These are phyloP conservation scores for Drosophila mayaguana DNA, from an alignment of 2,888 invertebrate genomes.

Conservation along the genomic window DNA sequence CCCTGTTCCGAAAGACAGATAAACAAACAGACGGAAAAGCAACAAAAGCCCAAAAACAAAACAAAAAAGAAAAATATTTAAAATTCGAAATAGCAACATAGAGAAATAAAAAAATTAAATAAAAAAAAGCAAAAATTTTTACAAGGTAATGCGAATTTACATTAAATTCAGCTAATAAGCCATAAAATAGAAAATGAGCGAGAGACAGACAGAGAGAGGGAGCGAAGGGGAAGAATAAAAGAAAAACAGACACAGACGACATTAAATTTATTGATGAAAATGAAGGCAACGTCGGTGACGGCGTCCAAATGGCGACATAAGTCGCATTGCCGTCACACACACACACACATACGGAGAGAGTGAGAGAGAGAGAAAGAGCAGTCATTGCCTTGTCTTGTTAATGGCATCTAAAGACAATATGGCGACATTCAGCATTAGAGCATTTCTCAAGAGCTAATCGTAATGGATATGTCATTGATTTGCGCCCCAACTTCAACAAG, in stretches of 20 bases:
- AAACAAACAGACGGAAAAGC: constrained; percentile 38
- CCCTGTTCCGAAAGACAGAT: constrained; percentile 31
- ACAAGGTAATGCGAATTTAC: constrained; percentile 61
- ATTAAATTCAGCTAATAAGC: constrained; percentile 72
- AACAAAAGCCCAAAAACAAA: constrained; percentile 26
- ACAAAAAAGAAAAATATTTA: background rate
- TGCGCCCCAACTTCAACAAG: constrained; percentile 41
- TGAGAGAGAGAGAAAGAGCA: constrained; percentile 2
- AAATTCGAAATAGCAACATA: constrained; percentile 17
- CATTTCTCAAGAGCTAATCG: constrained; percentile 29
- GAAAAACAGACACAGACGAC: constrained; percentile 57
- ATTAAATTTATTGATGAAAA: constrained; percentile 77
- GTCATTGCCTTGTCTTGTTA: constrained; percentile 43
- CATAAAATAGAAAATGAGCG: constrained; percentile 40
- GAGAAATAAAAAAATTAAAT: constrained; percentile 14
- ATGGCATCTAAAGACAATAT: constrained; percentile 61
- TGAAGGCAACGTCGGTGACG: constrained; percentile 47
- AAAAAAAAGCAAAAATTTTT: constrained; percentile 27
- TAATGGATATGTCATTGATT: constrained; percentile 47
- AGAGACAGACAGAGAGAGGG: background rate
- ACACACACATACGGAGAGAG: constrained; percentile 10
- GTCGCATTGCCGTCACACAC: constrained; percentile 61
- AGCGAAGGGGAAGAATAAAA: background rate
- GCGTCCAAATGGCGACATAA: constrained; percentile 61
- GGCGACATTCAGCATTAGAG: constrained; percentile 47